Conservation (phyloP, 2,113 vertebrate species). For the Oreochromis spilurus region DNA sequence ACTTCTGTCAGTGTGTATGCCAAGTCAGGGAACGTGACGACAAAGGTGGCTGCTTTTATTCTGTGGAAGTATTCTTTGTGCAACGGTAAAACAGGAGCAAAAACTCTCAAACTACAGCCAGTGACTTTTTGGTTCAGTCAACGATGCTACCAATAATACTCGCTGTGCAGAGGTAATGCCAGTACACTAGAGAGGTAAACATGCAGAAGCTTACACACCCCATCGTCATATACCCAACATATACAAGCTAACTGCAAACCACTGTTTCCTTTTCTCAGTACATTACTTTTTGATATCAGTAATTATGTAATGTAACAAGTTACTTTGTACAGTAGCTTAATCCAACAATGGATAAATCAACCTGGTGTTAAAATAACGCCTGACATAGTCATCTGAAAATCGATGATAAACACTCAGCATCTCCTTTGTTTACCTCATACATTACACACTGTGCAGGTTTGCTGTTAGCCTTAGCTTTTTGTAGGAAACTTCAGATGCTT, state of each 20-base stretch:
- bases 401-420: background rate
- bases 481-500: background rate
- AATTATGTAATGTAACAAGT: background rate
- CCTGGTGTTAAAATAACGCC: background rate
- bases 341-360: background rate
- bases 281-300: background rate
- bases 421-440: background rate
- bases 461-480: background rate
- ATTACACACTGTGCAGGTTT: background rate
- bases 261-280: background rate
- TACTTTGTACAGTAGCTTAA: background rate
- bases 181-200: background rate
- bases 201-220: background rate
- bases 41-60: background rate
- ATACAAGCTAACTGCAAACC: background rate
- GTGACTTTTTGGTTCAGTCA: background rate
- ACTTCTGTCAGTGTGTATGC: background rate
- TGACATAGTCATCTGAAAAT: background rate
- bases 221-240: background rate
- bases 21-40: accelerated
- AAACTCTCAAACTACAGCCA: background rate
- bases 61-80: background rate
- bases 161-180: background rate
- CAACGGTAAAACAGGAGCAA: background rate
- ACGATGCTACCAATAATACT: background rate